These are phyloP conservation scores for Xiphias gladius DNA, from an alignment of 2,113 vertebrate genomes.

Conservation along the genomic window DNA sequence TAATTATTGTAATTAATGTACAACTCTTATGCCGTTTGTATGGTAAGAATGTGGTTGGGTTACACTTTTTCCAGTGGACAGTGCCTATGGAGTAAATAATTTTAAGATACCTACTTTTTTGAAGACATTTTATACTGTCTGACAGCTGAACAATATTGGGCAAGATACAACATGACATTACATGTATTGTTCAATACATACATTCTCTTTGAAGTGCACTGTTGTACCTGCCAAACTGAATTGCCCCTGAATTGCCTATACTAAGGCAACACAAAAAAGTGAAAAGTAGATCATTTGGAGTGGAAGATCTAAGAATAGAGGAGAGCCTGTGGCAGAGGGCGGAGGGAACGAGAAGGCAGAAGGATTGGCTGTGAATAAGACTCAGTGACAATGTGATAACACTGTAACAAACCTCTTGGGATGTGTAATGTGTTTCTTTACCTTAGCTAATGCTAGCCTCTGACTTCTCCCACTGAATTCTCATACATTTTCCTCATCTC, in stretches of 20 bases:
- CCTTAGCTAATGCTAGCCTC: conserved; percentile 51
- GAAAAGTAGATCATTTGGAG: conserved; percentile 71
- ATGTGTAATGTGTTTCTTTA: conserved; percentile 63
- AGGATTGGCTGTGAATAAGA: conserved; percentile 69
- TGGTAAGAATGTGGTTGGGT: neutral
- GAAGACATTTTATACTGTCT: conserved; percentile 33
- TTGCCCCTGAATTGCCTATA: conserved; percentile 56
- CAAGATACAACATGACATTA: conserved; percentile 33
- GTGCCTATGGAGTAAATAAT: neutral
- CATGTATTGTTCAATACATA: conserved; percentile 33
- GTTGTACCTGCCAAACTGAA: conserved; percentile 60
- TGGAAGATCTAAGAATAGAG: conserved; percentile 73
- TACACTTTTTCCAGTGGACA: neutral
- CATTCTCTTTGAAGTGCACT: conserved; percentile 44
- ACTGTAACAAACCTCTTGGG: conserved; percentile 62
- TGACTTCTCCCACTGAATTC: conserved; percentile 46
- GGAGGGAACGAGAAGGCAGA: conserved; percentile 60
- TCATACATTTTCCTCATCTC: conserved; percentile 41
- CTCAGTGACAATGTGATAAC: conserved; percentile 67
- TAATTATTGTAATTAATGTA: neutral
- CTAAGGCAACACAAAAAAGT: conserved; percentile 48
- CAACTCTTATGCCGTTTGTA: neutral
- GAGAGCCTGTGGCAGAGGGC: conserved; percentile 72
- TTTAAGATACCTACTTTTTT: neutral
- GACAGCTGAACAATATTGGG: conserved; percentile 34